Evolutionary conservation across 1,140 invertebrate species (phyloP), one percentile per base, ranked within the genome.

Genomic region (Schmidtea mediterranea): DNA sequence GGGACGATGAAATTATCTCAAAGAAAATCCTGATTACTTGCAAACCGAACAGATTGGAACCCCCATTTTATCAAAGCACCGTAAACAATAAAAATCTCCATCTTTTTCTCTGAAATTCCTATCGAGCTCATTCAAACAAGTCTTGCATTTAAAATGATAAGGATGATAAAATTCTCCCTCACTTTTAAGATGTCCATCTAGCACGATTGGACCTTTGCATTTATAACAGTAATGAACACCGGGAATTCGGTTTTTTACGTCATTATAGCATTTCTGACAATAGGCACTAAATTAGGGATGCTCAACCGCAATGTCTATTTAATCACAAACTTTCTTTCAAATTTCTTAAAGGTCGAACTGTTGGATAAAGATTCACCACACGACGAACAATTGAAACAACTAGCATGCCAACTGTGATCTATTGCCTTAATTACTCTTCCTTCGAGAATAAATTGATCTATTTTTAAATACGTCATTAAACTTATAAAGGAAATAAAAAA

Each of bases 1-100:
- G n/a, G n/a, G n/a, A n/a, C n/a, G n/a, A n/a, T n/a, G n/a, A n/a
- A n/a, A n/a, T n/a, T 32, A 10, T 32, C 5, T 32, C 5, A 32
- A 32, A 32, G 10, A 32, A 6, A 32, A 6, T 32, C 10, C 3
- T 32, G 5, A 3, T 32, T 32, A 32, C 26, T 32, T 32, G 65
- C 89, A 95, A 43, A 87, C 87, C 23, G 87, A 87, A 66, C 89
- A 97, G 54, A 97, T 95, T 1, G 74, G 73, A 49, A 76, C 74
- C 16, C 90, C 90, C 87, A 97, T 95, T 70, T 95, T 95, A 62
- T 97, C 90, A 63, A 97, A 87, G 58, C 90, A 98, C 50, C 89
- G 74, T 24, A 97, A 70, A 61, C 92, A 98, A 62, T 92, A 97
- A 6, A 97, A 67, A 59, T 95, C 87, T 60, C 83, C 86, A 74